Percentiles rank a stretch among this genome's conserved stretches.
Conservation (phyloP, 2,797 vertebrate genomes). For the Brachyrhaphis roseni region DNA sequence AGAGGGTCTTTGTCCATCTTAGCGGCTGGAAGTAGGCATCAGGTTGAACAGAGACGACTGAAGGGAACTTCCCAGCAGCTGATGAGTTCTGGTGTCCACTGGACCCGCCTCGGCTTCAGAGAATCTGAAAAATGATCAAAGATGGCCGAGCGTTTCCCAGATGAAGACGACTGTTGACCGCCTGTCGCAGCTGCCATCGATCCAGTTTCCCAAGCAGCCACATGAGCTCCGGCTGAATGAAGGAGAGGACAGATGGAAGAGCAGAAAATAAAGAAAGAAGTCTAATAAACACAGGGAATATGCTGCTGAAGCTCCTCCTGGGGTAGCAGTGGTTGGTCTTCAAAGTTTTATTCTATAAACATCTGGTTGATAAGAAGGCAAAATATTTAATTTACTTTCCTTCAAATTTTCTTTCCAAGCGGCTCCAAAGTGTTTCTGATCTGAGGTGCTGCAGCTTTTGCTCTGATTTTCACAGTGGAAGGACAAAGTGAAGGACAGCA, state of each 20-base stretch:
- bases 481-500: neutral
- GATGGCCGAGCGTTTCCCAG: constrained; percentile 5
- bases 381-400: neutral
- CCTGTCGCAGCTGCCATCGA: constrained; percentile 22
- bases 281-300: neutral
- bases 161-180: constrained; percentile 23
- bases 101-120: neutral
- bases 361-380: neutral
- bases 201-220: constrained; percentile 1
- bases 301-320: no score
- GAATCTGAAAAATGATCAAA: neutral
- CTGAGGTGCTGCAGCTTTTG: neutral
- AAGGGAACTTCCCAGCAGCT: constrained; percentile 25
- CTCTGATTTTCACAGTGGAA: neutral
- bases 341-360: neutral
- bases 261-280: neutral
- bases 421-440: neutral
- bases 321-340: neutral
- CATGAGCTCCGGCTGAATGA: neutral
- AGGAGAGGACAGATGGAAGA: neutral
- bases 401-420: neutral
- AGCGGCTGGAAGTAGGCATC: constrained; percentile 34
- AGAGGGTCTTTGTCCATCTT: constrained; percentile 9
- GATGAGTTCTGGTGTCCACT: neutral
- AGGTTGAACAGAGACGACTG: neutral